Percentiles rank a stretch among this genome's conserved stretches.
Conservation (phyloP, 2,888 invertebrate genomes). For the Biston stratarius region DNA sequence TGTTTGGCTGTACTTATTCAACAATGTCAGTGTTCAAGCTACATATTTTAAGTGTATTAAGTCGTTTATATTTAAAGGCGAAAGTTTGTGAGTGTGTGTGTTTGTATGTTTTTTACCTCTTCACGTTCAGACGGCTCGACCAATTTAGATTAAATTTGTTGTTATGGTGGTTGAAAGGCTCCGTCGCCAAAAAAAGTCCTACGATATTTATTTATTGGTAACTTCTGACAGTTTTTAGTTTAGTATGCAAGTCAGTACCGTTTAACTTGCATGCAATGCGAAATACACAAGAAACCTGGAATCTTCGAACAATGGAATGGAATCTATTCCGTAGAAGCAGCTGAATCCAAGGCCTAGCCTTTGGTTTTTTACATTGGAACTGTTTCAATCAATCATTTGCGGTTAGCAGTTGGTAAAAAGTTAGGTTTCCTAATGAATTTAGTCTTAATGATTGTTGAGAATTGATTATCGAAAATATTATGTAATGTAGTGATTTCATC, state of each 20-base stretch:
- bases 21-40: too few species aligned
- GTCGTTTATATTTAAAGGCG: too few species aligned
- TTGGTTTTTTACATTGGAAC: conserved; percentile 26
- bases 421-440: conserved; percentile 6
- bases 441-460: conserved; percentile 5
- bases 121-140: too few species aligned
- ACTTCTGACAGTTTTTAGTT: conserved; percentile 10
- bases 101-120: too few species aligned
- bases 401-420: conserved; percentile 21
- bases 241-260: conserved; percentile 24
- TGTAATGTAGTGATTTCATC: background rate
- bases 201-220: too few species aligned
- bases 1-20: too few species aligned
- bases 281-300: conserved; percentile 54
- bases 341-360: background rate
- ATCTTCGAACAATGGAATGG: conserved; percentile 52
- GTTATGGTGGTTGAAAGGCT: too few species aligned
- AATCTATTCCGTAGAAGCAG: conserved; percentile 26
- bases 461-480: conserved; percentile 1
- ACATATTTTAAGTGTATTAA: too few species aligned
- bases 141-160: too few species aligned
- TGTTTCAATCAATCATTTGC: conserved; percentile 36
- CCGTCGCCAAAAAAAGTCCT: too few species aligned
- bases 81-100: too few species aligned
- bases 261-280: conserved; percentile 45